Evolutionary conservation across 1,140 invertebrate genomes (phyloP).

Genomic region (Ruditapes philippinarum): DNA sequence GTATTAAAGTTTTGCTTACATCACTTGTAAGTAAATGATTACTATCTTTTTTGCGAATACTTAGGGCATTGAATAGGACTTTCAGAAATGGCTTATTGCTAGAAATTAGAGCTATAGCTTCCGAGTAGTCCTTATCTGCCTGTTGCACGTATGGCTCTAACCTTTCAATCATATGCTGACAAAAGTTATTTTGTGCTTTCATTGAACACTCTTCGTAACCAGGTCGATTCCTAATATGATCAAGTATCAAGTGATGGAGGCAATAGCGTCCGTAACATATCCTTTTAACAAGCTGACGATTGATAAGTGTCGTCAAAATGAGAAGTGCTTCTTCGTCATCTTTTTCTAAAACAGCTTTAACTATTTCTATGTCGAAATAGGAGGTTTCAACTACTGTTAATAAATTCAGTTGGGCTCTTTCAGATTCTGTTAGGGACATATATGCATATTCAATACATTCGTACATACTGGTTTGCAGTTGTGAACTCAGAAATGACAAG

Average conservation of each 20-base stretch:
- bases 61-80: background rate
- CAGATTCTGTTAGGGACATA: background rate
- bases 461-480: background rate
- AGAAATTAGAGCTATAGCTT: background rate
- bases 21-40: background rate
- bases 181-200: background rate
- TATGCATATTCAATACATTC: background rate
- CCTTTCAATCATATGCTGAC: background rate
- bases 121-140: background rate
- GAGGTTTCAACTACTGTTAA: background rate
- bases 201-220: background rate
- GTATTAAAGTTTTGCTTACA: background rate
- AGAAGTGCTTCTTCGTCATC: background rate
- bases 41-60: background rate
- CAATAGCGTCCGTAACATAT: background rate
- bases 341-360: background rate
- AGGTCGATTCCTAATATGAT: background rate
- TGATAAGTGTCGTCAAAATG: background rate
- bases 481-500: background rate
- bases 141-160: background rate
- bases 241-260: background rate
- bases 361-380: background rate
- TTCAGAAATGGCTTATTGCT: background rate
- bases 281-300: background rate
- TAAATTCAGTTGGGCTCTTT: background rate